A percentile compares a stretch with the other conserved stretches of the same genome.
Conservation (phyloP, 2,888 invertebrate genomes). For the Hyposoter dolosus region DNA sequence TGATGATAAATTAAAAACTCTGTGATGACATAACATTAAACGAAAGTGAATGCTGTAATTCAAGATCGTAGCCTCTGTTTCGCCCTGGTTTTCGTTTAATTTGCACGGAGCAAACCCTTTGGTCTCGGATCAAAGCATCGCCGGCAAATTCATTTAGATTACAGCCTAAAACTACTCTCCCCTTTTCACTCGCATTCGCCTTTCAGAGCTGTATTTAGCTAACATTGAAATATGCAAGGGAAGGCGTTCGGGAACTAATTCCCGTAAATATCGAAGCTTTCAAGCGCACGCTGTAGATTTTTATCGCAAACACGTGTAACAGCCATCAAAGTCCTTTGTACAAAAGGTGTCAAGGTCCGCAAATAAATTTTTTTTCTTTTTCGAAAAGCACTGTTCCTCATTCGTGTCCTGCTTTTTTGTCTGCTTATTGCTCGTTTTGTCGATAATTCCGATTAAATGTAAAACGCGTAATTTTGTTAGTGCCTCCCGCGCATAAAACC, state of each 20-base stretch:
- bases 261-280: slow-evolving; percentile 65
- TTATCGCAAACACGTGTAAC: slow-evolving; percentile 83
- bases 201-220: slow-evolving; percentile 78
- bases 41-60: slow-evolving; percentile 24
- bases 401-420: too few relatives aligned
- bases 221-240: slow-evolving; percentile 83
- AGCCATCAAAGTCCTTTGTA: slow-evolving; percentile 77
- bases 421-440: too few relatives aligned
- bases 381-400: too few relatives aligned
- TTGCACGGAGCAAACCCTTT: slow-evolving; percentile 68
- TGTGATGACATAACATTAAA: slow-evolving; percentile 20
- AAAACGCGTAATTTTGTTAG: too few relatives aligned
- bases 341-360: background rate
- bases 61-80: slow-evolving; percentile 51
- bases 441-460: too few relatives aligned
- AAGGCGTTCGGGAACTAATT: slow-evolving; percentile 75
- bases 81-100: slow-evolving; percentile 67
- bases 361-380: slow-evolving; percentile 71
- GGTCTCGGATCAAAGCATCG: slow-evolving; percentile 72
- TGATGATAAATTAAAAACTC: slow-evolving; percentile 21
- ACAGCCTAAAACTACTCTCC: slow-evolving; percentile 71
- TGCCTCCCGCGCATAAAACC: too few relatives aligned
- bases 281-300: slow-evolving; percentile 73
- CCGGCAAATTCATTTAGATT: slow-evolving; percentile 81
- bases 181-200: slow-evolving; percentile 26